Evolutionary conservation across 2,797 vertebrate genomes (phyloP).

Genomic region (Xerus rutilus): DNA sequence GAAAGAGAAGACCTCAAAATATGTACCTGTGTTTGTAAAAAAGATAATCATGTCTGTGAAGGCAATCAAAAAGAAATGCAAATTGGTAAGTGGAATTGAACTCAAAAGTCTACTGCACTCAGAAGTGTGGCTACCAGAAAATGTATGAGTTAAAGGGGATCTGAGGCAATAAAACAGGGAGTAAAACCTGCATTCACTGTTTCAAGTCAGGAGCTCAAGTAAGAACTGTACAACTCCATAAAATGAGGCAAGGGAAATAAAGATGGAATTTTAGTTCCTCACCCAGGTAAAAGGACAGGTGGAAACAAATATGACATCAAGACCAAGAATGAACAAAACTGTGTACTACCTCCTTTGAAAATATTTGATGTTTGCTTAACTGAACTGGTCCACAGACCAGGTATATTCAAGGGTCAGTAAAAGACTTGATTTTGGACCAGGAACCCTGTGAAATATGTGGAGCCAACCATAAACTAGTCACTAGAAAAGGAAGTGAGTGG

Average conservation of each 20-base stretch:
- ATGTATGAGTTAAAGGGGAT: background rate
- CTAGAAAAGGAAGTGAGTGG: background rate
- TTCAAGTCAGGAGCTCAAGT: background rate
- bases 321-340: background rate
- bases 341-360: background rate
- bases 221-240: background rate
- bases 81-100: background rate
- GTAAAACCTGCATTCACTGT: background rate
- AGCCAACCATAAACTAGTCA: background rate
- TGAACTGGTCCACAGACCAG: too few species aligned
- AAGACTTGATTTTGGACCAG: background rate
- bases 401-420: background rate
- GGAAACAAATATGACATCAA: background rate
- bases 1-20: background rate
- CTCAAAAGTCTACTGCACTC: background rate
- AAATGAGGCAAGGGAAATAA: background rate
- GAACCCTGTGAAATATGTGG: background rate
- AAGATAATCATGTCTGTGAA: background rate
- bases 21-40: background rate
- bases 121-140: background rate
- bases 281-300: too few species aligned
- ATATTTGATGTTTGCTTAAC: accelerated
- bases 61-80: background rate
- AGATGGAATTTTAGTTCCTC: background rate
- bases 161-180: background rate